Evolutionary conservation across 2,797 vertebrate species (phyloP), one percentile per base, ranked within the genome.

Genomic region (Catamblyrhynchus diadema): DNA sequence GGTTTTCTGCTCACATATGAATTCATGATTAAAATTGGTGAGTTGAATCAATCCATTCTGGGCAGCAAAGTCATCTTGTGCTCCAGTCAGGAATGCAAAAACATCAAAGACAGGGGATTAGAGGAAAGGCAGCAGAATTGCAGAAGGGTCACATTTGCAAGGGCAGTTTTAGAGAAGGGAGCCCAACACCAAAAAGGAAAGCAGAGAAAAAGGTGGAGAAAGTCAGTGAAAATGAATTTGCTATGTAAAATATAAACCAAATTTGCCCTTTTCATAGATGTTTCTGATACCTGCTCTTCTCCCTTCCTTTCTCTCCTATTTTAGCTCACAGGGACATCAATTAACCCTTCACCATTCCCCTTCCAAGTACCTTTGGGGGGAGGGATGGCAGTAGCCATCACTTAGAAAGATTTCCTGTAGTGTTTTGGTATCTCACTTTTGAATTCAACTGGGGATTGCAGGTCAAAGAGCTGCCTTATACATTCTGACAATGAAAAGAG

Each of bases 1-100:
- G 27, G 59, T 73, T 96, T 97, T 94, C 86, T 74, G 93, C 71
- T 96, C 88, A 93, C 78, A 95, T 80, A 88, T 10, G 8, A 86
- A 94, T 88, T 82, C 67, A 77, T 39, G 56, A 95, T 88, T 95
- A 95, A 95, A 94, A 94, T 2, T 77, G 77, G 92, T 84, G 62
- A 77, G 78, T 93, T 93, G 60, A 93, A 95, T 93, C 88, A 95
- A 93, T 87, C 56, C 67, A 79, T 86, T 92, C 83, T 60, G 30
- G 67, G 81, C 56, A 92, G 59, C 65, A 77, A 95, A 95, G 88
- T 82, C 77, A 92, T 88, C 88, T 67, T 39, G 30, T 53, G 62
- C 70, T 90, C 70, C 53, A 64, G 77, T 86, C 71, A 86, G 64
- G 86, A 91, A 88, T 88, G 82, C 33, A 93, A 84, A 93, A 94